A percentile compares a stretch with the other conserved stretches of the same genome.
Conservation (phyloP, 2,888 invertebrate species). For the Nomada hirtipes region DNA sequence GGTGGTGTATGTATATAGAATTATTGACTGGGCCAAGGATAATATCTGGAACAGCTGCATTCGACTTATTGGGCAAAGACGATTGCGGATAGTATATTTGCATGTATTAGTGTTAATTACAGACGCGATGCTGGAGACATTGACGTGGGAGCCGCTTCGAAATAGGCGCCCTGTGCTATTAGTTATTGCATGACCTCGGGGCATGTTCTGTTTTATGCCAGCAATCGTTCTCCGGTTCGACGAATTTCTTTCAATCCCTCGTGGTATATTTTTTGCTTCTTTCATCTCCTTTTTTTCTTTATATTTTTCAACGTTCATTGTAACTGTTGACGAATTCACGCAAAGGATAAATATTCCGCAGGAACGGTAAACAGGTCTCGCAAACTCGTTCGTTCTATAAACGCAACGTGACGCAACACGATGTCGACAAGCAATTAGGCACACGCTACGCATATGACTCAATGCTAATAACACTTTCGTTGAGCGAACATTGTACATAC, state of each 20-base stretch:
- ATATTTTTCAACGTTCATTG: not conserved
- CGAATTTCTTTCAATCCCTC: not conserved
- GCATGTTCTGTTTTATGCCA: not conserved
- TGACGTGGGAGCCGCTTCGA: not conserved
- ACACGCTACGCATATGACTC: conserved; percentile 1
- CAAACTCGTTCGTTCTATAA: conserved; percentile 38
- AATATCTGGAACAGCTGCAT: not conserved
- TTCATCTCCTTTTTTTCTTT: not conserved
- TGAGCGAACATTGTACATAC: no score
- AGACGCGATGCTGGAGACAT: not conserved
- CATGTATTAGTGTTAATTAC: conserved; percentile 24
- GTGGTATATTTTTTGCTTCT: not conserved
- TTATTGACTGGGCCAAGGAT: not conserved
- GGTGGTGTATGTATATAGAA: no score
- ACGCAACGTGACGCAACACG: conserved; percentile 25
- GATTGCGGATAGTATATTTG: conserved; percentile 20
- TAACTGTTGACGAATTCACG: not conserved
- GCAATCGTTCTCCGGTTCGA: not conserved
- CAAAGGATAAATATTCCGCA: not conserved
- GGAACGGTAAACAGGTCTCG: not conserved
- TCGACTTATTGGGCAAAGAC: not conserved
- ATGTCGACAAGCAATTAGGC: conserved; percentile 11
- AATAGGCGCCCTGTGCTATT: not conserved
- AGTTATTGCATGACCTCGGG: not conserved
- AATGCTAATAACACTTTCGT: not conserved